Conservation (phyloP, 2,888 invertebrate species). For the Chromoteleia sp. region DNA sequence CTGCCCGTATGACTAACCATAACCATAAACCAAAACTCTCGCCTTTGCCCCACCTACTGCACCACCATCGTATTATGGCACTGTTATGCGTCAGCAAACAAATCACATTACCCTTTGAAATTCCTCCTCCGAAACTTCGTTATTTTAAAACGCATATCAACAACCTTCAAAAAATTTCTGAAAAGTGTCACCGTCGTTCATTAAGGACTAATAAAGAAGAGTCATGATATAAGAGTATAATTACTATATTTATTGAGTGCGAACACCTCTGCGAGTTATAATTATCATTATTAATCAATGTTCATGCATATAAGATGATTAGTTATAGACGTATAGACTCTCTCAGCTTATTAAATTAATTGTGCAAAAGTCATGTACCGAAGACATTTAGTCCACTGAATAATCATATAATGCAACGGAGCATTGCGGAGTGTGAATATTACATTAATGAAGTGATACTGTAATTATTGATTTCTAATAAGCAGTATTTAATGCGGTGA, state of each 20-base stretch:
- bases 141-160: not conserved
- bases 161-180: not conserved
- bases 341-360: slow-evolving; percentile 17
- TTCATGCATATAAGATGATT: not conserved
- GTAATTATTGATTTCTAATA: slow-evolving; percentile 17
- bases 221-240: slow-evolving; percentile 3
- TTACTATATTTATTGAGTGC: slow-evolving; percentile 1
- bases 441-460: slow-evolving; percentile 11
- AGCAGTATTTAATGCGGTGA: slow-evolving; percentile 3
- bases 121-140: not conserved
- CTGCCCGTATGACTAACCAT: slow-evolving; percentile 54
- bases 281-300: slow-evolving; percentile 16
- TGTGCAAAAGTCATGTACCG: not conserved
- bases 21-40: slow-evolving; percentile 69
- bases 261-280: slow-evolving; percentile 4
- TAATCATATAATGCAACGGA: slow-evolving; percentile 15
- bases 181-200: too few relatives aligned
- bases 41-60: slow-evolving; percentile 59
- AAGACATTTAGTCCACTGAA: not conserved
- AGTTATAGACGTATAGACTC: not conserved
- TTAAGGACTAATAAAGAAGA: too few relatives aligned
- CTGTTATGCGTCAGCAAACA: slow-evolving; percentile 28
- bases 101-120: slow-evolving; percentile 21
- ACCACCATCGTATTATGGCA: slow-evolving; percentile 48
- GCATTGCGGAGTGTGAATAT: not conserved